Conservation (phyloP, 2,888 invertebrate genomes). For the Rotaria macrura region DNA sequence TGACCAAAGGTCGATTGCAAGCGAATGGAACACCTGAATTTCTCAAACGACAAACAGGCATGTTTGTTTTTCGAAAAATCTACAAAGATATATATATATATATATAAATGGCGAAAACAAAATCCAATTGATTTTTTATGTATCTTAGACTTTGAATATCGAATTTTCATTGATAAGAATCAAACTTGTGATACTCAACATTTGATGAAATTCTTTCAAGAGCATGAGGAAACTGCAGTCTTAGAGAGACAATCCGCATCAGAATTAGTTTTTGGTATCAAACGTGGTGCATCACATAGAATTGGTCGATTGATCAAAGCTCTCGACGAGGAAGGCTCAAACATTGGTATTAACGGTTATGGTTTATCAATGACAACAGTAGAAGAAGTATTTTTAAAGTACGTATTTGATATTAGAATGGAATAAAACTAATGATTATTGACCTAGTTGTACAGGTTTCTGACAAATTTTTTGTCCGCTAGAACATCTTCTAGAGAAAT, state of each 20-base stretch:
- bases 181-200: not conserved
- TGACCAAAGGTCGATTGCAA: constrained; percentile 29
- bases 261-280: constrained; percentile 19
- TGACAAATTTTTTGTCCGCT: too few relatives aligned
- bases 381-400: constrained; percentile 32
- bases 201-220: not conserved
- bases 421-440: too few relatives aligned
- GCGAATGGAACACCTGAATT: constrained; percentile 25
- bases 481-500: too few relatives aligned
- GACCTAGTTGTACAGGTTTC: too few relatives aligned
- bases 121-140: too few relatives aligned
- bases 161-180: constrained; percentile 23
- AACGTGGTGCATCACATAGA: not conserved
- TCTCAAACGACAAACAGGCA: constrained; percentile 25
- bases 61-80: not conserved
- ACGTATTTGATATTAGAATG: not conserved
- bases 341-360: constrained; percentile 20
- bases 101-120: too few relatives aligned
- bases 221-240: not conserved
- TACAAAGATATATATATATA: too few relatives aligned
- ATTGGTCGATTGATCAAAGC: constrained; percentile 21
- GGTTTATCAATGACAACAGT: constrained; percentile 27
- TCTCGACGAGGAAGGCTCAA: not conserved
- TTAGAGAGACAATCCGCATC: constrained; percentile 24
- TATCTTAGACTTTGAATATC: not conserved